Evolutionary conservation across 2,888 invertebrate genomes (phyloP).

Genomic region (Ecliptopera silaceata): DNA sequence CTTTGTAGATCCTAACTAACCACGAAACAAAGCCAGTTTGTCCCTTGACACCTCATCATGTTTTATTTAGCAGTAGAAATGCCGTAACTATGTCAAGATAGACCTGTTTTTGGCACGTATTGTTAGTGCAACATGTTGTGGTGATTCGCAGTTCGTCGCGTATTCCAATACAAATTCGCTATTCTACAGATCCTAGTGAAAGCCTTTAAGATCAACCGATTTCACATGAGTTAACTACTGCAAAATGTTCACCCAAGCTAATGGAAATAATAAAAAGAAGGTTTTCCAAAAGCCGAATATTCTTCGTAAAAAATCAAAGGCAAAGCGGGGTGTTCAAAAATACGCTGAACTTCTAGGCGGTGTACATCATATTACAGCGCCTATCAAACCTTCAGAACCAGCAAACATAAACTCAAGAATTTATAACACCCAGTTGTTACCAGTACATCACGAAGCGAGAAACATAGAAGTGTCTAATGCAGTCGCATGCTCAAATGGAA

Average conservation of each 20-base stretch:
- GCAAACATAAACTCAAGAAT: neutral
- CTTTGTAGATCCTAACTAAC: too few relatives aligned
- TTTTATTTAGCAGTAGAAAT: too few relatives aligned
- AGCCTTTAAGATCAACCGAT: neutral
- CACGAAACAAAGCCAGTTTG: too few relatives aligned
- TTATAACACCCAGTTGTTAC: neutral
- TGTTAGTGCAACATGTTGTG: too few relatives aligned
- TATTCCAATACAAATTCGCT: too few relatives aligned
- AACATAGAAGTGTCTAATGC: neutral
- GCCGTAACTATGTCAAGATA: too few relatives aligned
- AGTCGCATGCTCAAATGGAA: neutral
- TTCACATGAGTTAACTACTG: conserved; percentile 34
- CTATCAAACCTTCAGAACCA: neutral
- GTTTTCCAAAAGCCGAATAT: conserved; percentile 74
- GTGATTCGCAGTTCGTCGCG: neutral
- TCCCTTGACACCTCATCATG: too few relatives aligned
- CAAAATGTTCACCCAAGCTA: conserved; percentile 64
- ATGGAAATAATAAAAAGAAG: conserved; percentile 49
- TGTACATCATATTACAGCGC: neutral
- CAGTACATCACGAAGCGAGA: neutral
- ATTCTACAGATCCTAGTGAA: too few relatives aligned
- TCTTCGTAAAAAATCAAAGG: conserved; percentile 61
- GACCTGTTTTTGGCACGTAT: too few relatives aligned
- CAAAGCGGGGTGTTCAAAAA: conserved; percentile 20
- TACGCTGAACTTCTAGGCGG: conserved; percentile 40